These are phyloP conservation scores for human (Homo sapiens) DNA, from an alignment of 2,113 vertebrate genomes.

Conservation along the genomic window DNA sequence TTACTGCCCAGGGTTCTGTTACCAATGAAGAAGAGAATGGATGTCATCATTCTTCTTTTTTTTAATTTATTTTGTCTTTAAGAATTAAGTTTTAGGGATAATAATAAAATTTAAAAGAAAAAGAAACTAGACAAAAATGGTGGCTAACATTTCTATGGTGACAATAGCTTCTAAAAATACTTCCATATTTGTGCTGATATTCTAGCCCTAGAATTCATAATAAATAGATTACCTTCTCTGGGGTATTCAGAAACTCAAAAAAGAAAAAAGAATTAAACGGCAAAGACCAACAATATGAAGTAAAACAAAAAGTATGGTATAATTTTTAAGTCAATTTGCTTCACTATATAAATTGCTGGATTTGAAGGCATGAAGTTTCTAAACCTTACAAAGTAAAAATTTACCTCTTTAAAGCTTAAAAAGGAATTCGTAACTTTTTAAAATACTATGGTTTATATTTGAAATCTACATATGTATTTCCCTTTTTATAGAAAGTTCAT, in stretches of 20 bases:
- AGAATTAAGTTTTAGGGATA: neutral
- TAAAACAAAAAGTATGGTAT: neutral
- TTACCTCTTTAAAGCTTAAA: neutral
- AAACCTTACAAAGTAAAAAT: neutral
- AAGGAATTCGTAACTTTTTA: neutral
- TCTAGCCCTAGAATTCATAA: neutral
- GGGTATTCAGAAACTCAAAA: slow-evolving; percentile 88
- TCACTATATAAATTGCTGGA: neutral
- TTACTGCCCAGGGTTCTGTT: neutral
- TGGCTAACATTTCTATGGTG: neutral
- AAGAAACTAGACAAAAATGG: slow-evolving; percentile 27
- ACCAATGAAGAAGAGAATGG: neutral
- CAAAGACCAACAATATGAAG: neutral
- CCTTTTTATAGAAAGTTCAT: neutral
- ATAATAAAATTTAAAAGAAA: too few relatives aligned
- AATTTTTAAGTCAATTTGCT: neutral
- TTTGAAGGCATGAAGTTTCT: neutral
- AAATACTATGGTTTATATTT: neutral
- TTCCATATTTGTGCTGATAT: neutral
- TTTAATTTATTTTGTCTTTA: neutral
- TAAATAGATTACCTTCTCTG: slow-evolving; percentile 87
- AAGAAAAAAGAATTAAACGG: neutral
- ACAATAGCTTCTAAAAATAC: slow-evolving; percentile 41
- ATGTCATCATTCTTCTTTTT: neutral
- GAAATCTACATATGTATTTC: neutral